Base-by-base conservation (phyloP, 2,797 vertebrate genomes). In the Coreius guichenoti region DNA sequence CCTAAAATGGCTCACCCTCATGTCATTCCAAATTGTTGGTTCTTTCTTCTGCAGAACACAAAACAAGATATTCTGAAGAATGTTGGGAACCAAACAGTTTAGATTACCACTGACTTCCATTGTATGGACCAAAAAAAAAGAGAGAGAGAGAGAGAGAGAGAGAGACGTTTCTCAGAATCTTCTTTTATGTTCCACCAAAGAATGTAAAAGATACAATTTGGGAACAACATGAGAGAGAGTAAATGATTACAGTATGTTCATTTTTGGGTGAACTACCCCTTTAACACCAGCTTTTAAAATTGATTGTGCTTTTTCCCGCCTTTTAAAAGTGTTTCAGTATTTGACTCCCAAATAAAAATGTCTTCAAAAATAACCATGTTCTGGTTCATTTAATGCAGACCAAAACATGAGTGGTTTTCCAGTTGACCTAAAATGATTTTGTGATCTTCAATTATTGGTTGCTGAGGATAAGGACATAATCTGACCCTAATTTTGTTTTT, bases 401-500 rank as follows among this genome's bases (percentile, higher is more conserved):
- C n/a, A 75, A 75, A 54, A 33, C 63, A 54, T 12, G 6, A 16
- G 12, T 51, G 29, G 29, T 16, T 33, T 73, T 49, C 33, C 23
- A 21, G 7, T 23, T 81, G 78, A 31, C 9, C 33, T 45, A 1
- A 65, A 49, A 23, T 5, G 36, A 21, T 69, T 78, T 79, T 75
- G 45, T 74, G 33, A 58, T 68, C 54, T 83, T 9, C 75, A 74
- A 68, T 83, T 78, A 39, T 70, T 70, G 3, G 13, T 70, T 45
- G n/a, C 21, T 70, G 51, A 69, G 75, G 21, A 13, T 63, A 69
- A 49, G 63, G 58, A 17, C 45, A 39, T 80, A 82, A 88, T 78
- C n/a, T 56, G 3, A 8, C 9, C 39, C 33, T 84, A 87, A 87
- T 61, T 78, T 75, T 80, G n/a, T 70, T 80, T 61, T 65, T 54